Evolutionary conservation across 2,797 vertebrate genomes (phyloP).

Genomic region (Poeciliopsis turneri): DNA sequence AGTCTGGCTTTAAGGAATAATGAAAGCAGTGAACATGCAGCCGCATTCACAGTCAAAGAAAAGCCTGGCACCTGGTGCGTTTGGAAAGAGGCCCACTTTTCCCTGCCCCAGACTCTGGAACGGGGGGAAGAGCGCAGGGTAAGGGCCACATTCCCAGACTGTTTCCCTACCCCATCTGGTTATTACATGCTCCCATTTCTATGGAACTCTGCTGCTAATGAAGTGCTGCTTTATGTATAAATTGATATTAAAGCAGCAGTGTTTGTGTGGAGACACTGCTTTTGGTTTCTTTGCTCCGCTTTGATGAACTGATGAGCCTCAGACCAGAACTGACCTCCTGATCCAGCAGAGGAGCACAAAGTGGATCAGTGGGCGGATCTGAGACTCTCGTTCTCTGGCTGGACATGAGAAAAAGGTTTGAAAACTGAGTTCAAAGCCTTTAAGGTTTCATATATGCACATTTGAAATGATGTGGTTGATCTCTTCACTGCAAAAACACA

Average conservation of each 20-base stretch:
- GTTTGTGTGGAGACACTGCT: constrained; percentile 38
- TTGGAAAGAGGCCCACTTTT: constrained; percentile 65
- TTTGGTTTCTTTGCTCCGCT: constrained; percentile 26
- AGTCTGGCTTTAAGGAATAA: constrained; percentile 17
- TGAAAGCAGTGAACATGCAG: constrained; percentile 20
- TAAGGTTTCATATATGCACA: constrained; percentile 4
- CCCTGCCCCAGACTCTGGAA: constrained; percentile 54
- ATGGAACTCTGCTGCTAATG: constrained; percentile 74
- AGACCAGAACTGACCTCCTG: constrained; percentile 37
- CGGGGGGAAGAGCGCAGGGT: constrained; percentile 28
- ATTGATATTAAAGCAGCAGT: constrained; percentile 41
- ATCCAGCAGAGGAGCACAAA: constrained; percentile 18
- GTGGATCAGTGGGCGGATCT: constrained; percentile 6
- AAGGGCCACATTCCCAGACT: constrained; percentile 73
- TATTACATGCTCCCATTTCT: constrained; percentile 73
- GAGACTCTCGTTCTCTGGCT: not conserved
- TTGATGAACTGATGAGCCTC: constrained; percentile 7
- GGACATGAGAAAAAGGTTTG: constrained; percentile 12
- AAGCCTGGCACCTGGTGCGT: constrained; percentile 56
- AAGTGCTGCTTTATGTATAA: constrained; percentile 59
- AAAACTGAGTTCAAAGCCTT: constrained; percentile 19
- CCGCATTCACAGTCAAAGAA: constrained; percentile 34
- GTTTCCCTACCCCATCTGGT: constrained; percentile 71
- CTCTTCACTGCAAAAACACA: no score
- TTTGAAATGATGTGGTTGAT: not conserved